phyloP scores from a whole-genome alignment of 2,797 vertebrate genomes.

The Cacajao melanocephalus region DNA sequence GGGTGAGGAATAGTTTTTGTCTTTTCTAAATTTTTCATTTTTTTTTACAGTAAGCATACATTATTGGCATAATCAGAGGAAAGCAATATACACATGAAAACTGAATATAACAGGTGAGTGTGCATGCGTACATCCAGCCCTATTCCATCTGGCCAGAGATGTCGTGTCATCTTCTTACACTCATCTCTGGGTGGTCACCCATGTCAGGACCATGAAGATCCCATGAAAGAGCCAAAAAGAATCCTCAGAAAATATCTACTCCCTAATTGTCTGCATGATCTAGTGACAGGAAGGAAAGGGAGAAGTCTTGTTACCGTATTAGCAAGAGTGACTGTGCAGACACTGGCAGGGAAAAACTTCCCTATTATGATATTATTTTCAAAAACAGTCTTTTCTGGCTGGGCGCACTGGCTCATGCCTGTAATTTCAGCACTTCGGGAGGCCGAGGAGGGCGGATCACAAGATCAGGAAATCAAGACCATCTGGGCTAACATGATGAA shows the following conservation, averaged over 20 bases:
- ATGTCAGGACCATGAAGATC: neutral
- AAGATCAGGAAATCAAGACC: too few species aligned
- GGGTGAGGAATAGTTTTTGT: neutral
- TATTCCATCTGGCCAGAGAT: neutral
- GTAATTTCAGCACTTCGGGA: too few species aligned
- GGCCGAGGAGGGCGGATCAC: too few species aligned
- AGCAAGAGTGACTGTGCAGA: neutral
- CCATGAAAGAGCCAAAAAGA: neutral
- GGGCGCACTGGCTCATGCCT: too few species aligned
- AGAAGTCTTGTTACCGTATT: neutral
- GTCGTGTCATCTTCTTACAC: neutral
- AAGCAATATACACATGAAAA: neutral
- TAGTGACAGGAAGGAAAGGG: neutral
- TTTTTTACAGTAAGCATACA: neutral
- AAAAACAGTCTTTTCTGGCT: neutral
- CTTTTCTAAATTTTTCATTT: neutral
- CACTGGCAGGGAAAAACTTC: neutral
- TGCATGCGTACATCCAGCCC: neutral
- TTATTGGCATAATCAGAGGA: neutral
- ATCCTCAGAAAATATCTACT: neutral
- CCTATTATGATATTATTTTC: neutral
- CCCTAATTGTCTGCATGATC: neutral
- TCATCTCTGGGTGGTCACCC: neutral
- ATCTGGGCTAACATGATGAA: too few species aligned
- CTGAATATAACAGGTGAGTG: neutral